Evolutionary conservation across 2,888 invertebrate genomes (phyloP), one percentile per base, ranked within the genome.

Genomic region (Caenorhabditis uteleia): DNA sequence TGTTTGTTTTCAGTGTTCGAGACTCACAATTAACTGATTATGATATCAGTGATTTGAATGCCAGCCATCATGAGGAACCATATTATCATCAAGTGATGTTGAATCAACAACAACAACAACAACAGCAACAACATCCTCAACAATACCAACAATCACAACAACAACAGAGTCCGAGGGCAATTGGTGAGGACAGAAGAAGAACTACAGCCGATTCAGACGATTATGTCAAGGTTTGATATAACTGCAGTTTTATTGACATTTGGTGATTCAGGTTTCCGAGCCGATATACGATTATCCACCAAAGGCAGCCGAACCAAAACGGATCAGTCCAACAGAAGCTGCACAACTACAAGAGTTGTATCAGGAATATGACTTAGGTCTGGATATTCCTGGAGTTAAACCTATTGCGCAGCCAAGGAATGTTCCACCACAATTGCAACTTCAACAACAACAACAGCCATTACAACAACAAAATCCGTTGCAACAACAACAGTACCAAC

Each of bases 191-290:
- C 12, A 60, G 48, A 16, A 54, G 62, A 27, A 42, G 61, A 1
- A 58, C 55, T 6, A 72, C 72, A 14, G 61, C 55, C 3, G 72
- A 70, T n/a, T 70, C 72, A 7, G 74, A 74, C 48, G 74, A 72
- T 33, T 75, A 66, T 40, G 75, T 72, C 38, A 75, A 75, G 46
- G 75, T n/a, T n/a, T n/a, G n/a, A n/a, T n/a, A n/a, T n/a, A n/a
- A n/a, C n/a, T n/a, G n/a, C n/a, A n/a, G 58, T 36, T 43, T 12
- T 21, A 12, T 23, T 14, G 25, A 43, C 25, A 12, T 44, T 45
- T 43, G 39, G n/a, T n/a, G n/a, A n/a, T 51, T 44, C 33, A 43
- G 44, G 21, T 58, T 6, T 54, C 53, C 2, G 71, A 71, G 36
- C 70, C 70, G 8, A 68, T 68, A 23, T 68, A 70, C 39, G 68